Evolutionary conservation across 2,113 vertebrate genomes (phyloP).

Genomic region (Catharus fuscescens): DNA sequence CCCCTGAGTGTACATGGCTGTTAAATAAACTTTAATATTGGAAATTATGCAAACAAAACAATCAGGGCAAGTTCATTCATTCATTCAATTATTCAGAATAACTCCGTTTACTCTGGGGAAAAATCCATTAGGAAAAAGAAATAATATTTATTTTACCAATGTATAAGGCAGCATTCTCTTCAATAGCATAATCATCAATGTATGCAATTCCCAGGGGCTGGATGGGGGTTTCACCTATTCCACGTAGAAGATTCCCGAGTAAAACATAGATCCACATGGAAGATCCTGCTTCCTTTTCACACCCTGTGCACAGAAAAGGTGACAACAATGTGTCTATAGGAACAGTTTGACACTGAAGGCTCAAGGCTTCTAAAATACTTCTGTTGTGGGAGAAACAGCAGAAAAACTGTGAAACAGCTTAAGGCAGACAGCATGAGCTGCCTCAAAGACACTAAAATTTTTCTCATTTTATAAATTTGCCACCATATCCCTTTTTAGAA

Average conservation of each 20-base stretch:
- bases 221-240: constrained; percentile 93
- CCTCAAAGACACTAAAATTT: background rate
- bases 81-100: background rate
- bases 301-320: constrained; percentile 71
- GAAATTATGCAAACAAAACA: constrained; percentile 35
- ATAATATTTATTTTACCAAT: constrained; percentile 78
- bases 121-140: background rate
- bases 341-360: background rate
- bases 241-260: constrained; percentile 91
- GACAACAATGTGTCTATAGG: background rate
- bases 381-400: background rate
- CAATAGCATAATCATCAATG: constrained; percentile 88
- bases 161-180: constrained; percentile 91
- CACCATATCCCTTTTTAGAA: background rate
- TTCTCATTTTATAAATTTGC: background rate
- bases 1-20: background rate
- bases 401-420: background rate
- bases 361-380: background rate
- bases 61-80: background rate
- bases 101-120: background rate
- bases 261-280: constrained; percentile 92
- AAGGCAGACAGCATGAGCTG: background rate
- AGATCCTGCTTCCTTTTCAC: constrained; percentile 82
- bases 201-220: constrained; percentile 93
- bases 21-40: constrained; percentile 46